phyloP scores from a whole-genome alignment of 2,888 invertebrate species.

The Cheilosia vernalis region DNA sequence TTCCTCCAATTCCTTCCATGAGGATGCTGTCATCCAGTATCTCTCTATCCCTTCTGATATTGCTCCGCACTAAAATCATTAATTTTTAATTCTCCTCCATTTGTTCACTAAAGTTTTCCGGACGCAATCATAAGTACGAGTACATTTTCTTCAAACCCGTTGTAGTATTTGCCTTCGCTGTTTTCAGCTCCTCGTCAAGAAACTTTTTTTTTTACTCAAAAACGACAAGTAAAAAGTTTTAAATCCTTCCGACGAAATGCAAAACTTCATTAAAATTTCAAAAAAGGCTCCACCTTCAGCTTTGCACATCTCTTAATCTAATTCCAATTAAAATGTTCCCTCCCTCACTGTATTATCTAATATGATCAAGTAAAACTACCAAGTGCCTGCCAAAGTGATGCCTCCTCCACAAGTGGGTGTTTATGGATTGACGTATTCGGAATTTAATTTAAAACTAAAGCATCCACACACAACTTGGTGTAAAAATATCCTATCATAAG shows the following conservation, averaged over 20 bases:
- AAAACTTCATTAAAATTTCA: conserved; percentile 12
- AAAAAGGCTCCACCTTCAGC: conserved; percentile 11
- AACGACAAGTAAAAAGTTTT: too few species aligned
- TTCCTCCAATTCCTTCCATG: too few species aligned
- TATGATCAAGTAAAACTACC: conserved; percentile 62
- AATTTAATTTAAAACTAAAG: conserved; percentile 71
- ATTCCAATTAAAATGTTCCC: conserved; percentile 25
- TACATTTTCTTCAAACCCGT: too few species aligned
- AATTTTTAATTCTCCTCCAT: too few species aligned
- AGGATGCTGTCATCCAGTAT: too few species aligned
- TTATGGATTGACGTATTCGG: conserved; percentile 75
- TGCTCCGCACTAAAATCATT: too few species aligned
- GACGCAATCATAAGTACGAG: too few species aligned
- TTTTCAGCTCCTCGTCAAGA: too few species aligned
- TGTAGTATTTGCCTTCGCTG: too few species aligned
- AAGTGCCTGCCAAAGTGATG: conserved; percentile 47
- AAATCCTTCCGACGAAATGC: conserved; percentile 1
- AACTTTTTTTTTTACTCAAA: too few species aligned
- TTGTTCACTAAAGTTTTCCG: too few species aligned
- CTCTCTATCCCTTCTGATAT: too few species aligned
- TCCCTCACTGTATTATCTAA: conserved; percentile 31
- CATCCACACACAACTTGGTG: conserved; percentile 62
- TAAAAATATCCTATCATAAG: conserved; percentile 54
- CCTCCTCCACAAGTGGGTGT: conserved; percentile 73
- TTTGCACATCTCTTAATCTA: neutral